These are phyloP conservation scores for Pagetopsis macropterus DNA, from an alignment of 2,797 vertebrate species.

Conservation along the genomic window DNA sequence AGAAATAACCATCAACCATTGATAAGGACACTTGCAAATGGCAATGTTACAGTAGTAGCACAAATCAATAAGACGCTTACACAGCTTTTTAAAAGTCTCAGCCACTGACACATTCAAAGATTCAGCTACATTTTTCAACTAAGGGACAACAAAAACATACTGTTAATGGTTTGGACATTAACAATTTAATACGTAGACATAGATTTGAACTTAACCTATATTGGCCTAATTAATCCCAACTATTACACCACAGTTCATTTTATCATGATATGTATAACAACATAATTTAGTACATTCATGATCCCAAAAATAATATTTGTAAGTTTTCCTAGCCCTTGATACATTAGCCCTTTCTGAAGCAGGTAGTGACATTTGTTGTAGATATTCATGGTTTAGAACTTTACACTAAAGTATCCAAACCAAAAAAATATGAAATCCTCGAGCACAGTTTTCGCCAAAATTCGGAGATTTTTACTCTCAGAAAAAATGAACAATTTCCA, in stretches of 20 bases:
- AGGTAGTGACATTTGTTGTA: background rate
- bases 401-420: background rate
- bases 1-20: slow-evolving; percentile 10
- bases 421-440: background rate
- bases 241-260: background rate
- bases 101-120: background rate
- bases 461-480: background rate
- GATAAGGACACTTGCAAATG: no score
- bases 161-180: background rate
- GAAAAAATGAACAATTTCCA: slow-evolving; percentile 1
- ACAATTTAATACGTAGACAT: no score
- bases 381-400: background rate
- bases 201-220: background rate
- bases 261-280: background rate
- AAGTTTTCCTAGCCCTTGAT: background rate
- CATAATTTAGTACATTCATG: background rate
- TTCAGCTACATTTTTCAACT: background rate
- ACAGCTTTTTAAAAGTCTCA: background rate
- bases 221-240: background rate
- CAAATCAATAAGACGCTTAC: slow-evolving; percentile 32
- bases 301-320: background rate
- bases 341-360: background rate
- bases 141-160: background rate
- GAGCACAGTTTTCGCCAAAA: background rate
- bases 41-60: slow-evolving; percentile 6